phyloP scores from a whole-genome alignment of 2,888 invertebrate genomes.

The Molorchus minor region DNA sequence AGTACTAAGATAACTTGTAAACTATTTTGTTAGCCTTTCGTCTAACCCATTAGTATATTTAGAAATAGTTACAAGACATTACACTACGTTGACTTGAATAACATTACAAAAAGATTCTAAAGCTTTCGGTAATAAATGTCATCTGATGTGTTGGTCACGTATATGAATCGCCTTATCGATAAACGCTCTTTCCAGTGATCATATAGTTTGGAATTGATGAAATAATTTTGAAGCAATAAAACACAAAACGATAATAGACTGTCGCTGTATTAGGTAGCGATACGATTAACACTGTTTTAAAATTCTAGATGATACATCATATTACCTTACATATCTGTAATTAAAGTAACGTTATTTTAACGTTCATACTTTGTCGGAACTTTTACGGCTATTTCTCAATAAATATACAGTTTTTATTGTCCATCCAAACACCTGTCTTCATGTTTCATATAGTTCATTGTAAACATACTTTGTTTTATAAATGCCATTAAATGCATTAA shows the following conservation, averaged over 20 bases:
- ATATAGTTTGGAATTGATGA: slow-evolving; percentile 38
- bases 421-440: slow-evolving; percentile 42
- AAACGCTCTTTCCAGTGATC: slow-evolving; percentile 32
- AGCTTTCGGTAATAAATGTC: too few relatives aligned
- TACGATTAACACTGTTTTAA: slow-evolving; percentile 49
- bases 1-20: too few relatives aligned
- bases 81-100: too few relatives aligned
- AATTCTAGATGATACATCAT: slow-evolving; percentile 55
- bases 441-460: slow-evolving; percentile 41
- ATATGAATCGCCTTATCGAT: slow-evolving; percentile 4
- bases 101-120: too few relatives aligned
- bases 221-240: slow-evolving; percentile 42
- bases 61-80: too few relatives aligned
- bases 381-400: slow-evolving; percentile 43
- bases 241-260: slow-evolving; percentile 38
- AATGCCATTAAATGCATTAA: slow-evolving; percentile 14
- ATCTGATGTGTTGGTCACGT: slow-evolving; percentile 3
- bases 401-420: slow-evolving; percentile 44
- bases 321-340: slow-evolving; percentile 53
- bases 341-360: slow-evolving; percentile 51
- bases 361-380: slow-evolving; percentile 50
- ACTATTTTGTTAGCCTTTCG: too few relatives aligned
- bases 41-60: too few relatives aligned
- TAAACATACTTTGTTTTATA: slow-evolving; percentile 38
- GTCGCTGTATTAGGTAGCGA: slow-evolving; percentile 45